Evolutionary conservation across 1,140 invertebrate genomes (phyloP), one percentile per base, ranked within the genome.

Genomic region (Matsumurasca onukii): DNA sequence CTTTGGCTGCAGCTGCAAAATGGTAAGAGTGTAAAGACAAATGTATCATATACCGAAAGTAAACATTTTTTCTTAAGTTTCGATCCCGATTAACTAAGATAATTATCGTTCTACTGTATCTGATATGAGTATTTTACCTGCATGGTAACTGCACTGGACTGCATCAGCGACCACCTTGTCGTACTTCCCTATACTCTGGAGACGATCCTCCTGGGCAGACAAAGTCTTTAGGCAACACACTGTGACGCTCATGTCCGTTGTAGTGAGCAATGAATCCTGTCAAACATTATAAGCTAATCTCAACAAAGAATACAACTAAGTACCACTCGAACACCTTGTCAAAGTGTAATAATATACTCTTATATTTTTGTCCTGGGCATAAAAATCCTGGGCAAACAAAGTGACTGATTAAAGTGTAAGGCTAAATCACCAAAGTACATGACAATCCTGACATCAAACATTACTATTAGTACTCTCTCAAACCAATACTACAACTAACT

Each of bases 121-220:
- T 20, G 22, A 55, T 5, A 55, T 25, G 17, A 13, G 20, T 55
- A 9, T n/a, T 9, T 12, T 69, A 83, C 82, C 78, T 86, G 84
- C 31, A 86, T 80, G 5, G 84, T 84, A 2, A 86, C 83, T 1
- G 83, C 82, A 30, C 83, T 85, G 2, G 82, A 81, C 65, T 85
- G 84, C 0, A 80, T 84, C 0, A 0, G 84, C 83, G 15, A 84
- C 78, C 13, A 86, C 80, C 64, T 79, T 74, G 61, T 85, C 82
- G 61, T 83, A 84, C n/a, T 49, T 66, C 22, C 77, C 78, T 68
- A 67, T 78, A 85, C 70, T 76, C 79, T 22, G 84, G 82, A 17
- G 77, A 55, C 30, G 73, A 77, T 2, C 81, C 80, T 65, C 84
- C 82, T 12, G 52, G 29, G 71, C 84, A 86, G 3, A 75, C 76